These are phyloP conservation scores for Drosophila flavopinicola DNA, from an alignment of 2,888 invertebrate species.

Conservation along the genomic window DNA sequence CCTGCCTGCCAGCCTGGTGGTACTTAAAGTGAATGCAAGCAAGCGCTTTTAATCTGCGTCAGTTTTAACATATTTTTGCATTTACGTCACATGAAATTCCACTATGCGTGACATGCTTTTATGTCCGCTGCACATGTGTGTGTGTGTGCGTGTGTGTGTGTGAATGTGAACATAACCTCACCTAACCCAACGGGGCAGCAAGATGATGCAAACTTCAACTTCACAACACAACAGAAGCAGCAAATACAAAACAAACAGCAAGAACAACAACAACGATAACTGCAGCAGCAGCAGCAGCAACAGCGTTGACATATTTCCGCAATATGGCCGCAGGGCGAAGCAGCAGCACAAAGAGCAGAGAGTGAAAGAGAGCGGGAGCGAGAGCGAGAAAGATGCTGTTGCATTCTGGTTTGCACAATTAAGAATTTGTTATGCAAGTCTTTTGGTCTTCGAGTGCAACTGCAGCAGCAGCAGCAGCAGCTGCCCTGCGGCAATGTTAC, in stretches of 20 bases:
- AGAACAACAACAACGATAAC: constrained; percentile 24
- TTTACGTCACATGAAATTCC: constrained; percentile 75
- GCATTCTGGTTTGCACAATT: constrained; percentile 72
- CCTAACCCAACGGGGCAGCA: constrained; percentile 52
- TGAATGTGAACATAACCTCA: constrained; percentile 61
- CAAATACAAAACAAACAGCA: constrained; percentile 20
- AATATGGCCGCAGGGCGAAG: constrained; percentile 66
- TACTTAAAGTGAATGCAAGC: constrained; percentile 42
- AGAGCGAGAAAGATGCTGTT: too few relatives aligned
- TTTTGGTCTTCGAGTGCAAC: constrained; percentile 50
- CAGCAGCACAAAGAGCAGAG: constrained; percentile 45
- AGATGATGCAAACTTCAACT: constrained; percentile 72
- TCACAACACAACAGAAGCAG: constrained; percentile 56
- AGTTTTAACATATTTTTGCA: constrained; percentile 75
- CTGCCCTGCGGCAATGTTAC: constrained; percentile 44
- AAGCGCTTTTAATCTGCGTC: constrained; percentile 55
- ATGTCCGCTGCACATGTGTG: constrained; percentile 38
- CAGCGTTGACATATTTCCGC: constrained; percentile 74
- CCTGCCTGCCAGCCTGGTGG: too few relatives aligned
- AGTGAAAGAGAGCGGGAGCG: constrained; percentile 5
- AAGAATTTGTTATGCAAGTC: constrained; percentile 80
- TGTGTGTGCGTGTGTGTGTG: constrained; percentile 25
- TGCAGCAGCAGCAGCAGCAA: constrained; percentile 21
- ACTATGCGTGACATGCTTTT: constrained; percentile 75
- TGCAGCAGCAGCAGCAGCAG: constrained; percentile 51